A percentile compares a stretch with the other conserved stretches of the same genome.
phyloP scores from a whole-genome alignment of 2,888 invertebrate species.

The Anagyrus pseudococci region DNA sequence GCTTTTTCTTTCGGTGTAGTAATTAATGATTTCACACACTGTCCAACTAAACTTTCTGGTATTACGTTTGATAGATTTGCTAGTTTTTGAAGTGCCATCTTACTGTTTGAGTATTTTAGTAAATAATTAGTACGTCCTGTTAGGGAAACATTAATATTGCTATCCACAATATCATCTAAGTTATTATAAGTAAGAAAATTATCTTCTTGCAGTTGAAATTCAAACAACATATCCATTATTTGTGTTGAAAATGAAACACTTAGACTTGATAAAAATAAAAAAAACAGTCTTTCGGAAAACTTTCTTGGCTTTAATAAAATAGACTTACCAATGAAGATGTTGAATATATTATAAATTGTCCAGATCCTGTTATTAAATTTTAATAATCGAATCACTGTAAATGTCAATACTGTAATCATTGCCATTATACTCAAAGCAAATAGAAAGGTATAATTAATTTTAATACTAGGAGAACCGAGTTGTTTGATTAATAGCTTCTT shows the following conservation, averaged over 20 bases:
- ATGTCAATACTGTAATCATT: neutral
- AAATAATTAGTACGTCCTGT: too few relatives aligned
- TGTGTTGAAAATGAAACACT: neutral
- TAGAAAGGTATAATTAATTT: too few relatives aligned
- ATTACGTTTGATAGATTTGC: too few relatives aligned
- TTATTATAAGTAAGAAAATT: neutral
- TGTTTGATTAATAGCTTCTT: too few relatives aligned
- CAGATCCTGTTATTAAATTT: neutral
- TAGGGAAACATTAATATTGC: too few relatives aligned
- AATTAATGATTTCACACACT: neutral
- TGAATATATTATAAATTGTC: neutral
- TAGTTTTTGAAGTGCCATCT: too few relatives aligned
- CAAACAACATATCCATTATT: neutral
- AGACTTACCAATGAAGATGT: neutral
- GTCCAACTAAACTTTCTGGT: too few relatives aligned
- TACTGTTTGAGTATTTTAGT: too few relatives aligned
- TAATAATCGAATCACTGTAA: neutral
- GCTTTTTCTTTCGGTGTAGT: neutral
- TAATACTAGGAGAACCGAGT: too few relatives aligned
- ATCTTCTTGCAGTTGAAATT: neutral
- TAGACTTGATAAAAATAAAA: neutral
- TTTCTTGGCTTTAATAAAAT: neutral
- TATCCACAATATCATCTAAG: neutral
- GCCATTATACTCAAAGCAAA: too few relatives aligned
- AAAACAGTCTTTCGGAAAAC: neutral